Evolutionary conservation across 1,140 invertebrate species (phyloP), one percentile per base, ranked within the genome.

Genomic region (Augochlora pura): DNA sequence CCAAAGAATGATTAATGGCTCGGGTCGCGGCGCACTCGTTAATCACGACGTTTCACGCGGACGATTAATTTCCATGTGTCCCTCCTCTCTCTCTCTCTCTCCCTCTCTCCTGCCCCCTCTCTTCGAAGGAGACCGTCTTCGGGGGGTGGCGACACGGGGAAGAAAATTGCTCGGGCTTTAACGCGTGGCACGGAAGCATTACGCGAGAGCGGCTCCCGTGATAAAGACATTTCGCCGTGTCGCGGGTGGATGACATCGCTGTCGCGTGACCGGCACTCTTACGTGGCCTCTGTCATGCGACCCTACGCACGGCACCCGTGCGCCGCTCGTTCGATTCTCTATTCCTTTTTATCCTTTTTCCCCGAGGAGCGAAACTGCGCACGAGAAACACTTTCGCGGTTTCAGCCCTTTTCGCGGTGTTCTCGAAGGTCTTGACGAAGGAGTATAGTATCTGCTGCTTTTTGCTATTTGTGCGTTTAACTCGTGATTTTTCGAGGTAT

Each of bases 191-290:
- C 78, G 75, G 77, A 76, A 81, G 71, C 80, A 78, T 79, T 82
- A 85, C 72, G 66, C 9, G 72, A n/a, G n/a, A n/a, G 81, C 81
- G 60, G 80, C 49, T 57, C n/a, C n/a, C 39, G 21, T 72, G 84
- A 88, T 86, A 87, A 87, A 86, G 86, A 87, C 74, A 69, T 87
- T n/a, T 69, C 23, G 69, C 16, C 72, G 65, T 52, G 21, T n/a
- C 39, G 64, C 18, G 60, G 60, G 14, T 52, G 46, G 65, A 74
- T 59, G 66, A 60, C 54, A 73, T 9, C 23, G 42, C 60, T 6
- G 14, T 85, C 83, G 83, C 84, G 84, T 85, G 83, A 81, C 73
- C 74, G 60, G 12, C 2, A 25, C n/a, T 10, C 46, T 38, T 49
- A 9, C 8, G 23, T 57, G 46, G 49, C 18, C 64, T 2, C 57